phyloP scores from a whole-genome alignment of 2,888 invertebrate species.

The Pammene fasciana region DNA sequence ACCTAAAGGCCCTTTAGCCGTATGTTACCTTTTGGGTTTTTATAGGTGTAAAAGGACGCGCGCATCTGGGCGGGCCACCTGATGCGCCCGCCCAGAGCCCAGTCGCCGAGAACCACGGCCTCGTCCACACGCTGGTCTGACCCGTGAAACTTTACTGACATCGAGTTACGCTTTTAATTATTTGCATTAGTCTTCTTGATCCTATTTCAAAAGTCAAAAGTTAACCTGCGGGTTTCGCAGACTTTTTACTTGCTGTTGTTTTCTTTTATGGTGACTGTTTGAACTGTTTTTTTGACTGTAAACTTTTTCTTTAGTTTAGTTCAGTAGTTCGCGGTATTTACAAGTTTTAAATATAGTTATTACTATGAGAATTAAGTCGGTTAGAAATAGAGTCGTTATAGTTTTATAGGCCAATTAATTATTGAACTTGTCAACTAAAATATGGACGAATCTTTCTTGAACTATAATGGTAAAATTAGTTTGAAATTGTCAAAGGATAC shows the following conservation, averaged over 20 bases:
- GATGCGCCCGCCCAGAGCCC: conserved; percentile 20
- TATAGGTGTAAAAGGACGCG: background rate
- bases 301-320: too few species aligned
- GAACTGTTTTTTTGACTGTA: background rate
- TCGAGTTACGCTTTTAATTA: background rate
- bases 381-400: too few species aligned
- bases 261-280: background rate
- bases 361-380: too few species aligned
- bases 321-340: too few species aligned
- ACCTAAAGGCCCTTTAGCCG: background rate
- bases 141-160: conserved; percentile 14
- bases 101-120: conserved; percentile 4
- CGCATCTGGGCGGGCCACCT: conserved; percentile 30
- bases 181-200: background rate
- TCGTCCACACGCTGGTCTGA: conserved; percentile 7
- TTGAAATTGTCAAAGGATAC: conserved; percentile 7
- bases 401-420: too few species aligned
- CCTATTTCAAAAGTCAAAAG: background rate
- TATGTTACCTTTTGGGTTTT: background rate
- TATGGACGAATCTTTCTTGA: background rate
- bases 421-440: background rate
- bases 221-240: background rate
- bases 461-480: background rate
- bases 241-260: background rate
- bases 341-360: too few species aligned